These are phyloP conservation scores for Gobiocypris rarus DNA, from an alignment of 2,113 vertebrate species.

Conservation along the genomic window DNA sequence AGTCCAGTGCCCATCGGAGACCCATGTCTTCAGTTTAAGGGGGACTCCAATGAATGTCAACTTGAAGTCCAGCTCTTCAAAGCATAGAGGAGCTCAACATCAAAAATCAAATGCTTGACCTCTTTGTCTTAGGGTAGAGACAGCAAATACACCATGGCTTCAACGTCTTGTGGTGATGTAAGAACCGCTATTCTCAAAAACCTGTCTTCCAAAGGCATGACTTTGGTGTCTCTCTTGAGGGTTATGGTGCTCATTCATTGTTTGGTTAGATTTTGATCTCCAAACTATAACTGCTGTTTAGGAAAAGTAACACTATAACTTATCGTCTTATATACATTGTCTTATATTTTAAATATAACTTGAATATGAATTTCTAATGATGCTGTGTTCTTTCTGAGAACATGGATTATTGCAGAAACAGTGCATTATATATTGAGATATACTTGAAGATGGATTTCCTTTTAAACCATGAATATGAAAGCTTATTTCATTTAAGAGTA, in stretches of 20 bases:
- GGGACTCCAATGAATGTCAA: conserved; percentile 33
- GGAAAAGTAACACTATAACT: not conserved
- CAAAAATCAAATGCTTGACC: conserved; percentile 7
- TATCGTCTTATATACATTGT: not conserved
- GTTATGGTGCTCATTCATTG: conserved; percentile 40
- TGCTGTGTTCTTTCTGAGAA: conserved; percentile 1
- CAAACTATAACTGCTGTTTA: conserved; percentile 18
- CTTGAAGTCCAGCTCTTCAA: conserved; percentile 11
- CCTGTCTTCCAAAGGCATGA: conserved; percentile 44
- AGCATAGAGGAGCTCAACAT: not conserved
- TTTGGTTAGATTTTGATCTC: conserved; percentile 11
- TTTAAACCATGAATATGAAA: not conserved
- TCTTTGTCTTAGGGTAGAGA: conserved; percentile 27
- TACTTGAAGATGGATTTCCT: not conserved
- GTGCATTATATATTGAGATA: not conserved
- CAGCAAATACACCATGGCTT: conserved; percentile 12
- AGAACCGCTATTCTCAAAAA: conserved; percentile 14
- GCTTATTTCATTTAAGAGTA: not conserved
- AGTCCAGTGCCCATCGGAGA: conserved; percentile 12
- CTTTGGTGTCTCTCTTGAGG: conserved; percentile 22
- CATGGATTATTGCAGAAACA: not conserved
- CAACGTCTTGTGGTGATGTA: conserved; percentile 13
- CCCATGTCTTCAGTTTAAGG: not conserved
- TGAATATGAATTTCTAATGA: conserved; percentile 20
- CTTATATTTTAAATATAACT: conserved; percentile 16